A percentile compares a stretch with the other conserved stretches of the same genome.
Conservation (phyloP, 2,113 vertebrate species). For the Crotalus helleri region DNA sequence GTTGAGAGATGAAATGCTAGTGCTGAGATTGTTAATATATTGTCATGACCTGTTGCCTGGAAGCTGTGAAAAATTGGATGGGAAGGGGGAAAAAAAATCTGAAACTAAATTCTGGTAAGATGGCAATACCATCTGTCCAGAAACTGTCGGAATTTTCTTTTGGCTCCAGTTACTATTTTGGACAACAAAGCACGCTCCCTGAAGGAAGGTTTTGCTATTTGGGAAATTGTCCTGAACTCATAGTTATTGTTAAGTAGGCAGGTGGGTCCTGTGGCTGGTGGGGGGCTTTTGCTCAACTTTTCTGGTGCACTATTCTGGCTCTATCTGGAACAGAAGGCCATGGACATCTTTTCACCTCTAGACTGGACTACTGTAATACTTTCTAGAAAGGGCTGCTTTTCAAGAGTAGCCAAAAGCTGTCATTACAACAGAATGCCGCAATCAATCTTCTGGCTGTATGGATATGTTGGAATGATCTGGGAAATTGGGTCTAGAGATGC, state of each 20-base stretch:
- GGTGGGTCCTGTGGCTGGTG: background rate
- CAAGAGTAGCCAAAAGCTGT: background rate
- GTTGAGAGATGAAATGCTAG: background rate
- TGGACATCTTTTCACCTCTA: background rate
- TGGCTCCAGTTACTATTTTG: background rate
- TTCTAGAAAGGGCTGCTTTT: background rate
- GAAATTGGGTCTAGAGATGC: background rate
- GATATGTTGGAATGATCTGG: background rate
- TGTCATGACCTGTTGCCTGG: background rate
- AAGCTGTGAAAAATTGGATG: background rate
- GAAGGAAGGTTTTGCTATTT: background rate
- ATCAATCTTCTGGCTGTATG: background rate
- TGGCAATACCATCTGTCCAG: background rate
- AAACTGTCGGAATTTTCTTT: background rate
- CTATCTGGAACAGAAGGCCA: background rate
- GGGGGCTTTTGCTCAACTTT: background rate
- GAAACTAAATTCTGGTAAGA: background rate
- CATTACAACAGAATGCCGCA: background rate
- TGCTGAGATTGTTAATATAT: background rate
- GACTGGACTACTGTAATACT: background rate
- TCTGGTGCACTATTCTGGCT: background rate
- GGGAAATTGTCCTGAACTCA: background rate
- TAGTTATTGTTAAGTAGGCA: background rate
- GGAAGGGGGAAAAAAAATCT: background rate
- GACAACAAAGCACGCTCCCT: background rate